A percentile compares a stretch with the other conserved stretches of the same genome.
phyloP scores from a whole-genome alignment of 2,797 vertebrate genomes.

The Crenichthys baileyi region DNA sequence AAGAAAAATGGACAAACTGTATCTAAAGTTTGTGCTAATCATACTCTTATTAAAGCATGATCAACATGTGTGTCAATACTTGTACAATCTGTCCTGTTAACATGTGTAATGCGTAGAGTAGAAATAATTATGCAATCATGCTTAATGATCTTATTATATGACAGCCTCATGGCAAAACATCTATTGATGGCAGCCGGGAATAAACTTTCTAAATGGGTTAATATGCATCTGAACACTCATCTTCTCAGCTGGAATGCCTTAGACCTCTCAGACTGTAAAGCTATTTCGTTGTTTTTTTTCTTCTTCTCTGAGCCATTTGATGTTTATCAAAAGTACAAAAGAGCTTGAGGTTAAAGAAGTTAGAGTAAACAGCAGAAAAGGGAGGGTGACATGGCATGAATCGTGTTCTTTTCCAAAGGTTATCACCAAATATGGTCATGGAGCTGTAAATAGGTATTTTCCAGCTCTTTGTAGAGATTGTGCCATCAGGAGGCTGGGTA shows the following conservation, averaged over 20 bases:
- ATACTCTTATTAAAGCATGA: background rate
- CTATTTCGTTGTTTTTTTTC: slow-evolving; percentile 25
- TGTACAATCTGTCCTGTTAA: slow-evolving; percentile 44
- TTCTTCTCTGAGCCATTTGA: slow-evolving; percentile 42
- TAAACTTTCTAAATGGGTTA: slow-evolving; percentile 48
- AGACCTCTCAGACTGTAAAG: slow-evolving; percentile 37
- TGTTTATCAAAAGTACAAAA: slow-evolving; percentile 69
- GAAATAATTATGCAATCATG: slow-evolving; percentile 66
- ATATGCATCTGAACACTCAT: slow-evolving; percentile 41
- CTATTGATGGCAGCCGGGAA: slow-evolving; percentile 50
- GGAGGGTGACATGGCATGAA: slow-evolving; percentile 54
- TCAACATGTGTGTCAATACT: background rate
- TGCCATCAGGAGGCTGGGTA: slow-evolving; percentile 54
- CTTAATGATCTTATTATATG: slow-evolving; percentile 65
- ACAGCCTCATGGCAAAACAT: slow-evolving; percentile 52
- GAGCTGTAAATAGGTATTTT: slow-evolving; percentile 71
- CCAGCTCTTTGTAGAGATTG: slow-evolving; percentile 50
- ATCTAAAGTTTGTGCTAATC: background rate
- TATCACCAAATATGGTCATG: slow-evolving; percentile 69
- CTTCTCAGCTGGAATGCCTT: slow-evolving; percentile 30
- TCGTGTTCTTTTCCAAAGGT: slow-evolving; percentile 66
- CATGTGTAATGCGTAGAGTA: slow-evolving; percentile 35
- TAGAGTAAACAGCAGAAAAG: slow-evolving; percentile 60
- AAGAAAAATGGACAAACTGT: background rate
- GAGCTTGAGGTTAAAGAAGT: slow-evolving; percentile 58